Base-by-base conservation (phyloP, 1,140 invertebrate species). In the Calycopis cecrops region DNA sequence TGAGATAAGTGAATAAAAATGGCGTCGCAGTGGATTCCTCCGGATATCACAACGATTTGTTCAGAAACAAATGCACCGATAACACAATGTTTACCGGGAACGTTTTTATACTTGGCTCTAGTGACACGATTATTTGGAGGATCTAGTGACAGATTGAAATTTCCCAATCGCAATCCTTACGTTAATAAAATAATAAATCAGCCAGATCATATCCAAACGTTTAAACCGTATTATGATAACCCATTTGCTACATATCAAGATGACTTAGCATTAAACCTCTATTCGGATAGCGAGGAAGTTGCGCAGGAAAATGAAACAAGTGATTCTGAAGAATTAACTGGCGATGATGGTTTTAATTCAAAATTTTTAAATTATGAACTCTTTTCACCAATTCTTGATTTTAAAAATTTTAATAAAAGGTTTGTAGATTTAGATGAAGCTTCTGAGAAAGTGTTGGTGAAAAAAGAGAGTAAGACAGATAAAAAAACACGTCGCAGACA, bases 61-160 rank as follows among this genome's bases (percentile, higher is more conserved):
- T 56, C 73, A 0, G 76, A 82, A 8, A 71, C 87, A 4, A 58
- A 84, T 3, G 87, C 87, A 0, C 89, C 86, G 10, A 67, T 91
- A 4, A 89, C 90, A 0, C 89, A 88, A 57, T 92, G 92, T 62
- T 87, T 90, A 1, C 81, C 89, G 7, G 79, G 86, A 1, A 88
- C 89, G 1, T 85, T 90, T 35, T 73, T 92, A 71, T 92, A 90
- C 60, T 62, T 93, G 4, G 76, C 89, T 4, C 68, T 92, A 17
- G 57, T 92, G 1, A 73, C 88, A 0, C 85, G 85, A 18, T 63
- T 92, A 1, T 91, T 92, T 55, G 90, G 91, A 2, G 71, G 85
- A 9, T 90, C 90, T 0, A 51, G 67, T 1, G 77, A 84, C 42
- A 67, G 60, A 33, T 48, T 59, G 17, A 28, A 28, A 28, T 66